Conservation (phyloP, 2,888 invertebrate species). For the Eudasyphora cyanicolor region DNA sequence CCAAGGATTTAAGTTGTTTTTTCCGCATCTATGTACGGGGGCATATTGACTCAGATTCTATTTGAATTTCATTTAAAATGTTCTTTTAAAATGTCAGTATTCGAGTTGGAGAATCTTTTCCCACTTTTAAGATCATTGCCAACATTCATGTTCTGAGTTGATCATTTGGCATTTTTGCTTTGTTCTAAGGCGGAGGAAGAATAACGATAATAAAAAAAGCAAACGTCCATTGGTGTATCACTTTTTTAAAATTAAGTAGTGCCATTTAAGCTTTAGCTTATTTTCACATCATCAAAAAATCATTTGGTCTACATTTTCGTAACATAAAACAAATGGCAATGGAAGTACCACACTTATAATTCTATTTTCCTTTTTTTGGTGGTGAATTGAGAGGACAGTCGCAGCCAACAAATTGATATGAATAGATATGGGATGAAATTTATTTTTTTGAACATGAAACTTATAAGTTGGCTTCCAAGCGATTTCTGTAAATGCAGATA, state of each 20-base stretch:
- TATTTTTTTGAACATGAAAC: constrained; percentile 55
- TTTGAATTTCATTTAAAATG: not conserved
- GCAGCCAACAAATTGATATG: not conserved
- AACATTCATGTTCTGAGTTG: not conserved
- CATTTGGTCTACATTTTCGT: not conserved
- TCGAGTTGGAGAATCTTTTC: too few relatives aligned
- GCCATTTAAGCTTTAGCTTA: constrained; percentile 37
- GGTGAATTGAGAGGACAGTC: not conserved
- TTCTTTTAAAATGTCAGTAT: not conserved
- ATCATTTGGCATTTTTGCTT: not conserved
- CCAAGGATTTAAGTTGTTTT: not conserved
- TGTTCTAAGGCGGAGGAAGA: too few relatives aligned
- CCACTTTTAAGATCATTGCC: not conserved
- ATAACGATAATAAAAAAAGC: constrained; percentile 30
- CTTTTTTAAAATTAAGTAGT: constrained; percentile 26
- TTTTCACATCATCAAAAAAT: constrained; percentile 37
- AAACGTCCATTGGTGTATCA: constrained; percentile 52
- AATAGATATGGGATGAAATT: constrained; percentile 49
- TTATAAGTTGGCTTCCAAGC: constrained; percentile 59
- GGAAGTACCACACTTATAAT: constrained; percentile 37
- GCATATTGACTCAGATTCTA: constrained; percentile 1
- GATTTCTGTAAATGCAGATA: constrained; percentile 40
- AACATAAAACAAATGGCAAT: constrained; percentile 30
- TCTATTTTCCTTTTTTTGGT: constrained; percentile 2
- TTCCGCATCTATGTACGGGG: not conserved